These are phyloP conservation scores for Campylomormyrus tamandua DNA, from an alignment of 2,113 vertebrate species.

Conservation along the genomic window DNA sequence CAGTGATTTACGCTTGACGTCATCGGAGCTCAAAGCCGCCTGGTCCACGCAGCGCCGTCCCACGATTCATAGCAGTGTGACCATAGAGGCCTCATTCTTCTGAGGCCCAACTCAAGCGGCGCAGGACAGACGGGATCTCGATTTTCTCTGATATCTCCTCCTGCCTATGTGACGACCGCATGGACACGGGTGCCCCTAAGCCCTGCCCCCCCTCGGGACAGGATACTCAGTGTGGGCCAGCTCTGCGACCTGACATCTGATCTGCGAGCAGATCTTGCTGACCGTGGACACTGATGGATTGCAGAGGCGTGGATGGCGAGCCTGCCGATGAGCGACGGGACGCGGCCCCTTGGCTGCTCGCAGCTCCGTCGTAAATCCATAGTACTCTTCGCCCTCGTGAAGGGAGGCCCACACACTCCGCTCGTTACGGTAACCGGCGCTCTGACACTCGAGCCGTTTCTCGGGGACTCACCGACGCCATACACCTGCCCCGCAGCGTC, in stretches of 20 bases:
- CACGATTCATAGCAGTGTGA: background rate
- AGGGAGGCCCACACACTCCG: background rate
- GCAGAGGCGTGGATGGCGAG: background rate
- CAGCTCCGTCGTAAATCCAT: background rate
- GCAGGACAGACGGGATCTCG: no score
- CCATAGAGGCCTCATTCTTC: background rate
- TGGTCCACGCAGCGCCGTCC: background rate
- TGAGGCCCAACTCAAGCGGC: background rate
- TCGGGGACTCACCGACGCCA: conserved; percentile 7
- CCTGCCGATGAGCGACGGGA: background rate
- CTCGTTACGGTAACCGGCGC: background rate
- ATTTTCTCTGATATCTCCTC: background rate
- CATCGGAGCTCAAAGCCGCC: background rate
- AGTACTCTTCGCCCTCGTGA: background rate
- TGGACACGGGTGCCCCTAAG: background rate
- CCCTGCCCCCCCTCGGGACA: background rate
- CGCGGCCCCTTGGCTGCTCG: background rate
- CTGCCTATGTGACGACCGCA: background rate
- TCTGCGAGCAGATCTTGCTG: background rate
- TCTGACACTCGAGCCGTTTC: background rate
- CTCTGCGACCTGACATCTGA: background rate
- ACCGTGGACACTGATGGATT: background rate
- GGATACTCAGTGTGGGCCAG: background rate
- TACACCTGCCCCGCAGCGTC: conserved; percentile 19
- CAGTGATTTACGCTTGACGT: background rate